Evolutionary conservation across 2,888 invertebrate species (phyloP).

Genomic region (Spodoptera exigua): DNA sequence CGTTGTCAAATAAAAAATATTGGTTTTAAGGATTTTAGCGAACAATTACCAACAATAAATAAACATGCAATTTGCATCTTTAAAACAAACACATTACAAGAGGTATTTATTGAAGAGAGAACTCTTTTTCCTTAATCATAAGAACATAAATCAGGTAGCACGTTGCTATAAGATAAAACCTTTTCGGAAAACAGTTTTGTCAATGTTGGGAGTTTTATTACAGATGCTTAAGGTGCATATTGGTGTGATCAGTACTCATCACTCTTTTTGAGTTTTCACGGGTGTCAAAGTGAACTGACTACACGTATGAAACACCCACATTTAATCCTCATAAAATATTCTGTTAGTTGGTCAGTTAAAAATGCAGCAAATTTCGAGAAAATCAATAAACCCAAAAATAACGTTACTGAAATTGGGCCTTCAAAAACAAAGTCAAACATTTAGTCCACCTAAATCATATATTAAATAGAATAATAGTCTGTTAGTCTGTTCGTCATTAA

Average conservation of each 20-base stretch:
- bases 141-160: slow-evolving; percentile 18
- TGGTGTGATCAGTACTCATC: slow-evolving; percentile 3
- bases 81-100: slow-evolving; percentile 27
- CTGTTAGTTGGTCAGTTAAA: too few relatives aligned
- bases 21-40: slow-evolving; percentile 56
- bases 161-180: neutral
- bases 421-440: too few relatives aligned
- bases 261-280: too few relatives aligned
- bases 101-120: slow-evolving; percentile 34
- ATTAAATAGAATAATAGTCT: too few relatives aligned
- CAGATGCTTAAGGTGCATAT: slow-evolving; percentile 15
- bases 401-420: too few relatives aligned
- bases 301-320: too few relatives aligned
- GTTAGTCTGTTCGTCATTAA: too few relatives aligned
- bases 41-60: slow-evolving; percentile 46
- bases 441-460: too few relatives aligned
- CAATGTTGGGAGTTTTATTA: neutral
- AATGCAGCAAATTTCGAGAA: too few relatives aligned
- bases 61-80: slow-evolving; percentile 50
- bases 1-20: slow-evolving; percentile 51
- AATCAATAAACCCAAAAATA: too few relatives aligned
- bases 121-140: slow-evolving; percentile 19
- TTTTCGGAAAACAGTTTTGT: neutral
- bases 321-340: too few relatives aligned
- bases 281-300: too few relatives aligned